phyloP scores from a whole-genome alignment of 2,113 vertebrate species.

The Malurus elegans region DNA sequence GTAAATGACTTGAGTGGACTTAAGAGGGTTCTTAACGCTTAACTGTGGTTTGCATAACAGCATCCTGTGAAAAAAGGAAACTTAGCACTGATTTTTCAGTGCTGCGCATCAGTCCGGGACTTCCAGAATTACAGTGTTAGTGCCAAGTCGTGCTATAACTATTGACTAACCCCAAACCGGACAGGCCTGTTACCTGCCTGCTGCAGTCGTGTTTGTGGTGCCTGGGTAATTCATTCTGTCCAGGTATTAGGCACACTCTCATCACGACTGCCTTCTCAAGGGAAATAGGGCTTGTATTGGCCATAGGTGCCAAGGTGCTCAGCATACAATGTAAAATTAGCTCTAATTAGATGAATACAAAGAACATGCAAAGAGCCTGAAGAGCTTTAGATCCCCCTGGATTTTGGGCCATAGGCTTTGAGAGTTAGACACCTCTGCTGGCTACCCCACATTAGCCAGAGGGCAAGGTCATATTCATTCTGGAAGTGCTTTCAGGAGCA shows the following conservation, averaged over 20 bases:
- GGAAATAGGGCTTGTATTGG: not conserved
- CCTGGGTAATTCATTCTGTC: not conserved
- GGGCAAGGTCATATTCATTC: not conserved
- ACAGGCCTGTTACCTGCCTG: not conserved
- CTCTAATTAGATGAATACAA: too few species aligned
- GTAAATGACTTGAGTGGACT: not conserved
- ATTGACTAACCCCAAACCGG: not conserved
- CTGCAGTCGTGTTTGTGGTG: rapidly evolving
- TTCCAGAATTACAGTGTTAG: not conserved
- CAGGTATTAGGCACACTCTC: not conserved
- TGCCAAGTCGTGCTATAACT: not conserved
- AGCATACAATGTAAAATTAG: not conserved
- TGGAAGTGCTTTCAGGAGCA: not conserved
- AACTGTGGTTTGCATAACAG: not conserved
- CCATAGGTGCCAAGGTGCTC: not conserved
- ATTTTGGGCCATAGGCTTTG: not conserved
- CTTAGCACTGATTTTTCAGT: not conserved
- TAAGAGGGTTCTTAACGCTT: not conserved
- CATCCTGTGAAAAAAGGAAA: not conserved
- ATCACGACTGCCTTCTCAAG: not conserved
- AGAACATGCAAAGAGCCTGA: not conserved
- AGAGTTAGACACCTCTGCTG: not conserved
- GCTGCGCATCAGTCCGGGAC: not conserved
- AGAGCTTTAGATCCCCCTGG: not conserved
- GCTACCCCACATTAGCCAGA: rapidly evolving